Percentiles rank a stretch among this genome's conserved stretches.
Conservation (phyloP, 2,113 vertebrate genomes). For the Pithys albifrons region DNA sequence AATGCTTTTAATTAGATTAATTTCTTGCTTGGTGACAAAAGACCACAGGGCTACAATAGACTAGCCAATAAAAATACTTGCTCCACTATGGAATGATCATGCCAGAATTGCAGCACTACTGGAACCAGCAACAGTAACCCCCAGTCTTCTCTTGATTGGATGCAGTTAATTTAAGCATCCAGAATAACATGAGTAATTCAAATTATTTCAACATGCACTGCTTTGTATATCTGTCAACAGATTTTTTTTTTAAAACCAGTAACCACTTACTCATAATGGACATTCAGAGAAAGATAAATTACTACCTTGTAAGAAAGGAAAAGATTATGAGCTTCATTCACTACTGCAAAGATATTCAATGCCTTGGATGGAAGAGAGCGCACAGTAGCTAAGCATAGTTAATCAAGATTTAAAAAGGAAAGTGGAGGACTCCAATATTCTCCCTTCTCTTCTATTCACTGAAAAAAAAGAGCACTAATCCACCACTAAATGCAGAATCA, state of each 20-base stretch:
- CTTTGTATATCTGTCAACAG: conserved; percentile 42
- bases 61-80: not conserved
- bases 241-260: conserved; percentile 34
- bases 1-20: not conserved
- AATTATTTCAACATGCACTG: conserved; percentile 28
- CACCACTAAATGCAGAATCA: conserved; percentile 66
- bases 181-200: not conserved
- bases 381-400: conserved; percentile 40
- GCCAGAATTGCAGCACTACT: not conserved
- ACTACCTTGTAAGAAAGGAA: conserved; percentile 34
- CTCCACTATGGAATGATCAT: not conserved
- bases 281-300: conserved; percentile 64
- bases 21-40: not conserved
- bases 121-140: conserved; percentile 7
- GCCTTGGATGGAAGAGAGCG: conserved; percentile 15
- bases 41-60: not conserved
- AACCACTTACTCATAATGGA: conserved; percentile 40
- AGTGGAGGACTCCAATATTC: conserved; percentile 47
- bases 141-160: not conserved
- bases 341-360: conserved; percentile 20
- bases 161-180: conserved; percentile 47
- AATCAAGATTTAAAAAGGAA: conserved; percentile 60
- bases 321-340: conserved; percentile 44
- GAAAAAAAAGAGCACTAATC: conserved; percentile 43
- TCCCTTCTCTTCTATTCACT: conserved; percentile 48